Conservation (phyloP, 1,140 invertebrate genomes). For the Piezodorus guildinii region DNA sequence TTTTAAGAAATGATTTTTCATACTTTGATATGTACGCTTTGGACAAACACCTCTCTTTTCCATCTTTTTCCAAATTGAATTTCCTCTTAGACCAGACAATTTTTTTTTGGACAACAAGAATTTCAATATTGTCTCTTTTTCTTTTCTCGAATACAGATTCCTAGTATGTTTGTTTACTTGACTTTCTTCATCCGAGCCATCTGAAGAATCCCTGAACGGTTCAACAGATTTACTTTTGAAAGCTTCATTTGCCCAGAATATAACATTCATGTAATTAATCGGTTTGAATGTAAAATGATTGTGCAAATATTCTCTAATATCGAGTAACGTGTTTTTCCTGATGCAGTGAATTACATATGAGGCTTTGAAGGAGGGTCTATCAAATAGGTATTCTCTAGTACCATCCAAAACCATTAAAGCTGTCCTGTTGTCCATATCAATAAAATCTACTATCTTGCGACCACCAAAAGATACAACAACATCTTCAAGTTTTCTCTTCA, state of each 20-base stretch:
- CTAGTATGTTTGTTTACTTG: background rate
- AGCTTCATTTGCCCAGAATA: background rate
- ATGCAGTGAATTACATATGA: background rate
- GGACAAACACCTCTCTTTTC: constrained; percentile 9
- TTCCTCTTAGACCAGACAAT: background rate
- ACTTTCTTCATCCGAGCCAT: background rate
- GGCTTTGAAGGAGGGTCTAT: background rate
- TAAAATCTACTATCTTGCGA: background rate
- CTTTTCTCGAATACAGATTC: background rate
- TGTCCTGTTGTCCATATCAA: background rate
- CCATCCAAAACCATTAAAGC: background rate
- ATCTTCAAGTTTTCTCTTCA: background rate
- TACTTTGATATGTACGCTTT: constrained; percentile 14
- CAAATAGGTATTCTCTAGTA: background rate
- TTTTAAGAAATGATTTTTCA: constrained; percentile 16
- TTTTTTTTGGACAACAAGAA: background rate
- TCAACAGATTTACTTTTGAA: background rate
- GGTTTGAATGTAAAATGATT: background rate
- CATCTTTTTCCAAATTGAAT: constrained; percentile 7
- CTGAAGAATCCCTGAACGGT: background rate
- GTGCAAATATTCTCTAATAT: background rate
- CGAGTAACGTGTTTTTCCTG: background rate
- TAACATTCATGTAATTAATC: background rate
- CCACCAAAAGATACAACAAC: background rate
- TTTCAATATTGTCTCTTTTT: constrained; percentile 13